These are phyloP conservation scores for Hippopotamus amphibius DNA, from an alignment of 2,113 vertebrate genomes.

Conservation along the genomic window DNA sequence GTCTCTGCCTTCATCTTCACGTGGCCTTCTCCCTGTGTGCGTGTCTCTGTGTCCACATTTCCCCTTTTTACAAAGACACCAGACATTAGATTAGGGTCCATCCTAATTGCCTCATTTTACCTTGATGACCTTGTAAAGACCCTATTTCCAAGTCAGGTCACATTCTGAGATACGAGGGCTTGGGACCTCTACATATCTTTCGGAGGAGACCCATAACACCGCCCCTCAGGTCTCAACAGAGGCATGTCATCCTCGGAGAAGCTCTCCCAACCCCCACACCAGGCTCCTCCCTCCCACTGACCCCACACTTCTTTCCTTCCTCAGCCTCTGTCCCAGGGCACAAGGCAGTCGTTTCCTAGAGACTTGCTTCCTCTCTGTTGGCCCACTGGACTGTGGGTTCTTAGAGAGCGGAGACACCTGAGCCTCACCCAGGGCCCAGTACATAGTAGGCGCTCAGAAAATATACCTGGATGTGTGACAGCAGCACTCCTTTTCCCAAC, in stretches of 20 bases:
- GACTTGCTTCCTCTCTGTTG: background rate
- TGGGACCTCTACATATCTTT: background rate
- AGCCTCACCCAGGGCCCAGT: background rate
- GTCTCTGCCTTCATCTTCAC: background rate
- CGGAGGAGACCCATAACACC: background rate
- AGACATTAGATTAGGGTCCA: background rate
- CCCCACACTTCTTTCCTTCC: background rate
- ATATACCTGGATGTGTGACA: background rate
- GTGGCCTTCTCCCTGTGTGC: accelerated
- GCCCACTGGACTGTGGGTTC: background rate
- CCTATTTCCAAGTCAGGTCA: background rate
- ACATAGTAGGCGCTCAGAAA: background rate
- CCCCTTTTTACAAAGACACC: background rate
- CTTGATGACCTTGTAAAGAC: background rate
- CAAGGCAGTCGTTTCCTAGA: background rate
- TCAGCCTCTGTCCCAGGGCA: background rate
- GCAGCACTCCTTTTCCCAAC: background rate
- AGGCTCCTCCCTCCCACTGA: background rate
- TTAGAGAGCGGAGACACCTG: background rate
- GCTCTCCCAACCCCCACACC: too few species aligned
- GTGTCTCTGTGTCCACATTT: background rate
- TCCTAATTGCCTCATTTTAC: background rate
- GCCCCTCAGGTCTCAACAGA: background rate
- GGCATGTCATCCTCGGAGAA: background rate
- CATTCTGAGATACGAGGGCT: background rate